A percentile compares a stretch with the other conserved stretches of the same genome.
Evolutionary conservation across 2,113 vertebrate genomes (phyloP).

Genomic region (Scatophagus argus): DNA sequence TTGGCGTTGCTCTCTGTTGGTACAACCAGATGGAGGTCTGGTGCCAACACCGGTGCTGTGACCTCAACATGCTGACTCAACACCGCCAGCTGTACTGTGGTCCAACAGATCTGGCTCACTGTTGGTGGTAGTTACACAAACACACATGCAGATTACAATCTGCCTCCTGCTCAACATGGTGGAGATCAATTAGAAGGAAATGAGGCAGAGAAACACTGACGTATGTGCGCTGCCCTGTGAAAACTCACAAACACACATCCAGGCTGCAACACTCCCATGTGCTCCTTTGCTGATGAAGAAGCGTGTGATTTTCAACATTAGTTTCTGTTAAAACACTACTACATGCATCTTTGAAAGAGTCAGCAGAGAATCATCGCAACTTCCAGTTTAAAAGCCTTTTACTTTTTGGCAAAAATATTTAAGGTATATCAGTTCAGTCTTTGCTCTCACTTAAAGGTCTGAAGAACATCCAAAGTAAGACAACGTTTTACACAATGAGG

Average conservation of each 20-base stretch:
- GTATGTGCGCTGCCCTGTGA: constrained; percentile 35
- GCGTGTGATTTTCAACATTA: not conserved
- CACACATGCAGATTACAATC: constrained; percentile 59
- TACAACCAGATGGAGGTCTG: constrained; percentile 62
- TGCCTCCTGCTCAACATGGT: constrained; percentile 46
- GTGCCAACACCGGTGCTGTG: constrained; percentile 56
- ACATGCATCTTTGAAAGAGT: not conserved
- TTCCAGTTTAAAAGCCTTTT: not conserved
- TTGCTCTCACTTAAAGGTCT: not conserved
- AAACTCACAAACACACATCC: not conserved
- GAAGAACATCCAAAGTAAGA: no score
- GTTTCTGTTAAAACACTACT: not conserved
- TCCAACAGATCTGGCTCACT: constrained; percentile 50
- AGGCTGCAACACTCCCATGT: not conserved
- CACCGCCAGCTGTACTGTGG: constrained; percentile 48
- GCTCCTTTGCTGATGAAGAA: not conserved
- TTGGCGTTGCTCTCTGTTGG: constrained; percentile 31
- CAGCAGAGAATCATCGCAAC: no score
- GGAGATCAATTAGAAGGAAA: constrained; percentile 73
- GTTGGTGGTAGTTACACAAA: constrained; percentile 41
- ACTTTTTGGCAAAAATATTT: not conserved
- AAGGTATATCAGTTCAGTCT: not conserved
- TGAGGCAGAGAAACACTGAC: constrained; percentile 64
- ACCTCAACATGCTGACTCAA: constrained; percentile 69
- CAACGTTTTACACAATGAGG: no score